A percentile compares a stretch with the other conserved stretches of the same genome.
phyloP scores from a whole-genome alignment of 2,888 invertebrate genomes.

The Meiosimyza platycephala region DNA sequence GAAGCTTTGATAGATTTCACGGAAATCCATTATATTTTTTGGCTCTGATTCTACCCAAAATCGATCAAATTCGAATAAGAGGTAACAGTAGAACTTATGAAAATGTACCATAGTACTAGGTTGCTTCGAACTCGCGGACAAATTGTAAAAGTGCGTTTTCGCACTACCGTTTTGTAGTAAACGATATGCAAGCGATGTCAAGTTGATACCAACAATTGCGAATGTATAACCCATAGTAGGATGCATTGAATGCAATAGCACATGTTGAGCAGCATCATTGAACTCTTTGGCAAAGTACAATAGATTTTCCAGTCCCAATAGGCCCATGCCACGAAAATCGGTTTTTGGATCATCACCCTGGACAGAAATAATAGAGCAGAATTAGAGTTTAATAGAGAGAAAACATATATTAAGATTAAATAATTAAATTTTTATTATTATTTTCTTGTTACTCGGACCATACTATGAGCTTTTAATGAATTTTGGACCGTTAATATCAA shows the following conservation, averaged over 20 bases:
- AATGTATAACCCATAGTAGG: conserved; percentile 90
- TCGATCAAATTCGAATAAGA: conserved; percentile 94
- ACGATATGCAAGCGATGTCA: conserved; percentile 90
- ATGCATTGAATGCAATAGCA: conserved; percentile 88
- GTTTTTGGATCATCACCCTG: conserved; percentile 97
- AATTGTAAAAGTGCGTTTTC: conserved; percentile 92
- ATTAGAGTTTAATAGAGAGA: not conserved
- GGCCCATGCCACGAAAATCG: conserved; percentile 98
- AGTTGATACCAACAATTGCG: conserved; percentile 94
- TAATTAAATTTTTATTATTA: not conserved
- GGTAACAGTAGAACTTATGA: conserved; percentile 92
- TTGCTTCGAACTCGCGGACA: conserved; percentile 69
- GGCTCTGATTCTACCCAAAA: conserved; percentile 95
- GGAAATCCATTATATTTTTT: conserved; percentile 95
- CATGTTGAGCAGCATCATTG: conserved; percentile 81
- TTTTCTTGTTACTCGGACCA: too few relatives aligned
- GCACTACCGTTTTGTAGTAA: conserved; percentile 84
- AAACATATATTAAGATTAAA: conserved; percentile 8
- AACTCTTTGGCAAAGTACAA: conserved; percentile 87
- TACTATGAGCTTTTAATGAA: too few relatives aligned
- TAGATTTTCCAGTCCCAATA: conserved; percentile 92
- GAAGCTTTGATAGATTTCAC: conserved; percentile 86
- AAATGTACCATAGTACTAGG: conserved; percentile 80
- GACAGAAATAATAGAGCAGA: not conserved
- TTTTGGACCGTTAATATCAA: too few relatives aligned